Evolutionary conservation across 64 coral and sea anemone genomes (phyloP).

Genomic region (Actinia equina): DNA sequence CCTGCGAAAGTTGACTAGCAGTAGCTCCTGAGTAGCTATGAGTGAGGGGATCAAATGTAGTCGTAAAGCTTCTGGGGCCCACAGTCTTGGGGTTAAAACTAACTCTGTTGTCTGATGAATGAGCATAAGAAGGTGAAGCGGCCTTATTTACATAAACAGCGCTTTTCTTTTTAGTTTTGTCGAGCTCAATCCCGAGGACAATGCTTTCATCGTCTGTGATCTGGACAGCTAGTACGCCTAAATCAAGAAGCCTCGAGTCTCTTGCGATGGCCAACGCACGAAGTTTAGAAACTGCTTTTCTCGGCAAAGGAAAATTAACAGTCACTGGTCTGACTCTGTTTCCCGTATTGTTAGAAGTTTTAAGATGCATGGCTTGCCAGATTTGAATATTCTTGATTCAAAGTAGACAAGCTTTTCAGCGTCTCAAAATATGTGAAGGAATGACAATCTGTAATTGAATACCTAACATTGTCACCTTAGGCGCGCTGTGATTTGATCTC

Average conservation of each 20-base stretch:
- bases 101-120: background rate
- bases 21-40: background rate
- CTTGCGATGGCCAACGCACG: constrained; percentile 75
- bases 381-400: constrained; percentile 32
- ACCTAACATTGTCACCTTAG: constrained; percentile 17
- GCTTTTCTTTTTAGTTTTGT: constrained; percentile 52
- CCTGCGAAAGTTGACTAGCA: background rate
- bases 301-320: constrained; percentile 78
- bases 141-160: background rate
- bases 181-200: constrained; percentile 80
- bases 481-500: constrained; percentile 4
- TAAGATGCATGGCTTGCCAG: constrained; percentile 27
- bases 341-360: background rate
- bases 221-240: constrained; percentile 89
- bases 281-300: constrained; percentile 66
- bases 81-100: background rate
- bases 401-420: background rate
- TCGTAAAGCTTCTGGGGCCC: background rate
- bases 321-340: constrained; percentile 41
- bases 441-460: constrained; percentile 32
- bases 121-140: background rate
- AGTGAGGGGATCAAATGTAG: background rate
- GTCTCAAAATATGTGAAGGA: constrained; percentile 35
- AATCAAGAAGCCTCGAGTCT: constrained; percentile 75
- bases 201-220: constrained; percentile 87